Base-by-base conservation (phyloP, 2,113 vertebrate species). In the Pomatorhinus ruficollis region DNA sequence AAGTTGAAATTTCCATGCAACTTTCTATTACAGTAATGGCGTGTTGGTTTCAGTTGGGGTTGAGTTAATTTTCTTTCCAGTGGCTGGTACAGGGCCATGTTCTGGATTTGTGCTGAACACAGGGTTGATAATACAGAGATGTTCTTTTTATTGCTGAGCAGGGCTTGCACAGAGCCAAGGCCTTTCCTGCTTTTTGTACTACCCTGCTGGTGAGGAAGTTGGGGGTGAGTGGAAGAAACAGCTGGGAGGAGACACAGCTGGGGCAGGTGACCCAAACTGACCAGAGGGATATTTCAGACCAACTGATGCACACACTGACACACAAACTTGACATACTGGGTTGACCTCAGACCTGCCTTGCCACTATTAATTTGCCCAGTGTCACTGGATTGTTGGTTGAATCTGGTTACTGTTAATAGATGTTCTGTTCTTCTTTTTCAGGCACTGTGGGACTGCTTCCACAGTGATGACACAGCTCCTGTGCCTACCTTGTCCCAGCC, bases 171-270 rank as follows among this genome's bases (percentile, higher is more conserved):
- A 76, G 20, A 66, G 35, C 52, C 52, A 66, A 31, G 17, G 27
- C 37, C 14, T 52, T 37, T 22, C 10, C 72, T 59, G 21, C 45
- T 68, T 52, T 50, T 37, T 10, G 6, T 52, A 4, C 33, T 52
- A 27, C 14, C 18, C 27, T 0, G 0, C 17, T 68, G 63, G 12
- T 27, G 22, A 77, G 33, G 45, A 60, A 12, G 7, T 3, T 37
- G 33, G 18, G 9, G 18, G 17, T 68, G 27, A 59, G 9, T 27
- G 45, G 53, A 44, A 44, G 27, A 47, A 60, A 50, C 6, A 42
- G 45, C 25, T 31, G 22, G 45, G 63, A 37, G 27, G 37, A 37
- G 63, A 60, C 9, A 60, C 28, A 52, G 45, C 25, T 37, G 22
- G 45, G 63, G 44, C 18, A 37, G 27, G 37, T 37, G 63, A 60